phyloP scores from a whole-genome alignment of 2,113 vertebrate genomes.

The Psittacula cyanocephala region DNA sequence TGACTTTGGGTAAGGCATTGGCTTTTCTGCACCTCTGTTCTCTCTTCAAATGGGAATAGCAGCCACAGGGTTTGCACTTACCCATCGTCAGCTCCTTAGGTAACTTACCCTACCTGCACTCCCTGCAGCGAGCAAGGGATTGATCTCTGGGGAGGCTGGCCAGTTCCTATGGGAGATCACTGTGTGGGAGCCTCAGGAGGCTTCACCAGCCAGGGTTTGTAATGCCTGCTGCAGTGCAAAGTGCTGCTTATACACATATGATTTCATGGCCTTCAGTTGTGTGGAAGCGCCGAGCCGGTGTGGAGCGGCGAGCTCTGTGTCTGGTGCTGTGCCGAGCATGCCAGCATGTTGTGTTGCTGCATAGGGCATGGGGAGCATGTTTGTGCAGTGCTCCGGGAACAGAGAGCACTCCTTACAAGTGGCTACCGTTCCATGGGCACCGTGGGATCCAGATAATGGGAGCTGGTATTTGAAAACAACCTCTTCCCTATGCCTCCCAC shows the following conservation, averaged over 20 bases:
- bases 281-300: background rate
- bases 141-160: constrained; percentile 31
- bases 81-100: background rate
- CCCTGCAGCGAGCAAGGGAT: background rate
- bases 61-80: background rate
- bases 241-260: background rate
- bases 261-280: background rate
- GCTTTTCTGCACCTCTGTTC: background rate
- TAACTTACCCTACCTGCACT: background rate
- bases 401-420: background rate
- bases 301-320: background rate
- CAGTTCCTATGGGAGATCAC: constrained; percentile 38
- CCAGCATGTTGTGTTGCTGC: background rate
- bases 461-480: constrained; percentile 46
- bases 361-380: background rate
- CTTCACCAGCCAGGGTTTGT: background rate
- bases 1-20: background rate
- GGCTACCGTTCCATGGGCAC: background rate
- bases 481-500: constrained; percentile 26
- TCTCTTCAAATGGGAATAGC: background rate
- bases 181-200: constrained; percentile 34
- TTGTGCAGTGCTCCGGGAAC: background rate
- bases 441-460: constrained; percentile 10
- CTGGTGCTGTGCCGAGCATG: background rate
- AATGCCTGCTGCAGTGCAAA: background rate